Conservation (phyloP, 2,113 vertebrate species). For the Potamarius usumacintae region DNA sequence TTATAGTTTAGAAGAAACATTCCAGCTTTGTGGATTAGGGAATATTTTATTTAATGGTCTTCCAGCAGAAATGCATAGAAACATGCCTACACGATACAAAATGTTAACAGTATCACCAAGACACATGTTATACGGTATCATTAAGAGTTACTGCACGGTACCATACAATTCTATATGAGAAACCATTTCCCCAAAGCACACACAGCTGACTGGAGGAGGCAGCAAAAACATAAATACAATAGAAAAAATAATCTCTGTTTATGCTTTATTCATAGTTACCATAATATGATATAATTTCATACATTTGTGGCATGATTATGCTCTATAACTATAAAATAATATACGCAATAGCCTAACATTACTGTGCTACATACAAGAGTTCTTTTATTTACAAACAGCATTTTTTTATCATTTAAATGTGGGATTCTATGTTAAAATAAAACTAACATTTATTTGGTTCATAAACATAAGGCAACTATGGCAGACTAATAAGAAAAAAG, state of each 20-base stretch:
- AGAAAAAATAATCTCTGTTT: slow-evolving; percentile 59
- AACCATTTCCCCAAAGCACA: slow-evolving; percentile 55
- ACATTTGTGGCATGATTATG: slow-evolving; percentile 35
- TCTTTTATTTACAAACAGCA: slow-evolving; percentile 63
- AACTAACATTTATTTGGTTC: slow-evolving; percentile 57
- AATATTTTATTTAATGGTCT: slow-evolving; percentile 65
- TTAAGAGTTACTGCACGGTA: slow-evolving; percentile 46
- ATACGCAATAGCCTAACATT: slow-evolving; percentile 36
- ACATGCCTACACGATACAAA: slow-evolving; percentile 65
- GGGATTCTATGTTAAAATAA: slow-evolving; percentile 53
- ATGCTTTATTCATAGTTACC: slow-evolving; percentile 31
- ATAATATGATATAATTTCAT: slow-evolving; percentile 38
- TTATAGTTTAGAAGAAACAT: neutral
- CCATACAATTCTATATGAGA: slow-evolving; percentile 47
- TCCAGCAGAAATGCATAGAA: slow-evolving; percentile 73
- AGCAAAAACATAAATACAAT: slow-evolving; percentile 43
- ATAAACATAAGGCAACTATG: slow-evolving; percentile 79
- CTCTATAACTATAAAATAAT: slow-evolving; percentile 17
- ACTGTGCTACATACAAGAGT: slow-evolving; percentile 72
- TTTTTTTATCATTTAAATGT: slow-evolving; percentile 47
- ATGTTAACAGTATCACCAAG: slow-evolving; percentile 51
- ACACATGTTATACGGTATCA: slow-evolving; percentile 56
- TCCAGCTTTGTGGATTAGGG: slow-evolving; percentile 23
- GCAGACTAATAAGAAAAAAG: slow-evolving; percentile 62
- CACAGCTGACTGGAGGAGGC: slow-evolving; percentile 49